A percentile compares a stretch with the other conserved stretches of the same genome.
Conservation (phyloP, 1,140 invertebrate genomes). For the Wasmannia auropunctata region DNA sequence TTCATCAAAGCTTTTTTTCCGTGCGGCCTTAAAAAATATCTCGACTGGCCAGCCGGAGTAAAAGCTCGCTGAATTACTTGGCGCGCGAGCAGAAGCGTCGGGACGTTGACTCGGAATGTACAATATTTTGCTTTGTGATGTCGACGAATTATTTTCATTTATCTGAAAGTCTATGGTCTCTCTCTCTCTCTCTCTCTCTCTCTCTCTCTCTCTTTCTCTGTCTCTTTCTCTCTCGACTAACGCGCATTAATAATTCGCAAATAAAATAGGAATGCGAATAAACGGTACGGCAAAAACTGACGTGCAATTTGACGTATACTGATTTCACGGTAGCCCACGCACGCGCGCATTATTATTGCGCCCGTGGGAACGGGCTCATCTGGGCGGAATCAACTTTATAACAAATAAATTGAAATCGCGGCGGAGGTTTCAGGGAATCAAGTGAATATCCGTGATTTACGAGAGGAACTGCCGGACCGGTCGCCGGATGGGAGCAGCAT, state of each 20-base stretch:
- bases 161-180: not conserved
- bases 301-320: constrained; percentile 33
- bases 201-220: not conserved
- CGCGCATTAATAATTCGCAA: constrained; percentile 41
- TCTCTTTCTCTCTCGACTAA: not conserved
- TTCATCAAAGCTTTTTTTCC: constrained; percentile 30
- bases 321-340: constrained; percentile 23
- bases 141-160: constrained; percentile 35
- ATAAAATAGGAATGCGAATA: constrained; percentile 33
- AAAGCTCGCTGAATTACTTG: constrained; percentile 38
- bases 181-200: not conserved
- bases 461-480: constrained; percentile 30
- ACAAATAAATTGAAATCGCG: constrained; percentile 70
- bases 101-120: not conserved
- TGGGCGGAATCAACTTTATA: constrained; percentile 60
- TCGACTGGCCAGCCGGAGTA: not conserved
- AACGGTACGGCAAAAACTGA: constrained; percentile 25
- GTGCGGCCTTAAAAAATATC: constrained; percentile 19
- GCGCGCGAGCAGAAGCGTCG: not conserved
- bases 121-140: constrained; percentile 5
- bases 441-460: constrained; percentile 57
- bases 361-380: constrained; percentile 52
- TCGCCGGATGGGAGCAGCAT: constrained; percentile 28
- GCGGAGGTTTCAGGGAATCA: constrained; percentile 50
- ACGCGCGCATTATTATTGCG: constrained; percentile 48